Conservation (phyloP, 2,797 vertebrate species). For the Coracias cyanogaster region DNA sequence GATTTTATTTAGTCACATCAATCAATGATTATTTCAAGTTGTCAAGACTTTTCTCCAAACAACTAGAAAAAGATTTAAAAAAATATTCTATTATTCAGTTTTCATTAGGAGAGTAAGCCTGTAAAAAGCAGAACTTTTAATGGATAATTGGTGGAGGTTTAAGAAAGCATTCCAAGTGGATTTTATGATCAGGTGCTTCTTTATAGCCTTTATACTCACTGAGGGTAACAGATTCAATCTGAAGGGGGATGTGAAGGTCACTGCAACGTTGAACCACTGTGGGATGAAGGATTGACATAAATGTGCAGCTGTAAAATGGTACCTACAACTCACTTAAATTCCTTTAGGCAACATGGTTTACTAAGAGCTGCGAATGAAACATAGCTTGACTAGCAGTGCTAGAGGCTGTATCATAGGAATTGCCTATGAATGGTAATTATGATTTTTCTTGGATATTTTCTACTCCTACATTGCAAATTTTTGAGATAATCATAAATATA, state of each 20-base stretch:
- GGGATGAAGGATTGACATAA: constrained; percentile 44
- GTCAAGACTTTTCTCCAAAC: constrained; percentile 17
- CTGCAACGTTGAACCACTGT: constrained; percentile 1
- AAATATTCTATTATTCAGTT: not conserved
- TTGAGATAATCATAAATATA: not conserved
- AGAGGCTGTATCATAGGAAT: not conserved
- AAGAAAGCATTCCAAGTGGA: constrained; percentile 67
- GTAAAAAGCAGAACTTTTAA: constrained; percentile 13
- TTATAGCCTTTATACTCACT: constrained; percentile 63
- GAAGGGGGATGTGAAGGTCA: constrained; percentile 61
- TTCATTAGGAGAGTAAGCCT: constrained; percentile 18
- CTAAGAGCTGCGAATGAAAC: not conserved
- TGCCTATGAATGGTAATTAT: not conserved
- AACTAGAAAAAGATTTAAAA: not conserved
- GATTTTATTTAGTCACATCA: constrained; percentile 39
- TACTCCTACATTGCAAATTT: not conserved
- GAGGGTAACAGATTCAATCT: constrained; percentile 63
- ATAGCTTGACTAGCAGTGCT: not conserved
- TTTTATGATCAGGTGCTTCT: constrained; percentile 73
- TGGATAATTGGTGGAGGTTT: constrained; percentile 55
- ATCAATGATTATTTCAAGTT: constrained; percentile 19
- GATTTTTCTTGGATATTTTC: not conserved
- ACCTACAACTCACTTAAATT: not conserved
- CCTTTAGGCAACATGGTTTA: not conserved
- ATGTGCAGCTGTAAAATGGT: constrained; percentile 13